Conservation (phyloP, 1,140 invertebrate genomes). For the Polyergus mexicanus region DNA sequence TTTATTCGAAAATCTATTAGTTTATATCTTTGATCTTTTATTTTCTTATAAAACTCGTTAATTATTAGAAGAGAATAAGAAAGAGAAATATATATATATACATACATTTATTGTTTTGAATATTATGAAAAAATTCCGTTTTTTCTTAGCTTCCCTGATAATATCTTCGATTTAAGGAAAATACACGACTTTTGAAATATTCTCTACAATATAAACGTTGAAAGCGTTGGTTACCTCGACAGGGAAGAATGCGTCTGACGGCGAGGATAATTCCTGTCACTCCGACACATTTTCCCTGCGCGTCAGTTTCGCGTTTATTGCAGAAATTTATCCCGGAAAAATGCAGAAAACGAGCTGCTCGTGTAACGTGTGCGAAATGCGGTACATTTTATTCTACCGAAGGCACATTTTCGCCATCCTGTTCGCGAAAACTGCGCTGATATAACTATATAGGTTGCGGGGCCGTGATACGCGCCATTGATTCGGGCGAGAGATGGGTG, state of each 20-base stretch:
- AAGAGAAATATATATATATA: background rate
- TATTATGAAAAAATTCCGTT: background rate
- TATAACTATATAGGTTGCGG: background rate
- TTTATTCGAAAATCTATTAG: slow-evolving; percentile 1
- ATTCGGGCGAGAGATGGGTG: background rate
- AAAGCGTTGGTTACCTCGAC: background rate
- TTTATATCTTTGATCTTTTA: background rate
- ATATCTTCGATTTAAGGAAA: background rate
- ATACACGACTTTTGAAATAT: background rate
- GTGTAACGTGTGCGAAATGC: background rate
- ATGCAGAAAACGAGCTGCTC: background rate
- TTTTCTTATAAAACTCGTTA: background rate
- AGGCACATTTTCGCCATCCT: slow-evolving; percentile 13
- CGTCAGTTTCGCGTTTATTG: slow-evolving; percentile 20
- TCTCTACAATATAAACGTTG: background rate
- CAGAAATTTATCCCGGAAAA: slow-evolving; percentile 41
- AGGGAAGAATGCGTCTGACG: slow-evolving; percentile 22
- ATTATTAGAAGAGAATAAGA: background rate
- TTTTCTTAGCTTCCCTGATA: background rate
- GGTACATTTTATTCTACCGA: background rate
- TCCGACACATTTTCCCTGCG: slow-evolving; percentile 9
- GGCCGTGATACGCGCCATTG: slow-evolving; percentile 11
- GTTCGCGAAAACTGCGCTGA: background rate
- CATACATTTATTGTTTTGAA: background rate
- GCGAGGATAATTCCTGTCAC: slow-evolving; percentile 27